Percentiles rank a stretch among this genome's conserved stretches.
phyloP scores from a whole-genome alignment of 2,797 vertebrate species.

The Coreius guichenoti region DNA sequence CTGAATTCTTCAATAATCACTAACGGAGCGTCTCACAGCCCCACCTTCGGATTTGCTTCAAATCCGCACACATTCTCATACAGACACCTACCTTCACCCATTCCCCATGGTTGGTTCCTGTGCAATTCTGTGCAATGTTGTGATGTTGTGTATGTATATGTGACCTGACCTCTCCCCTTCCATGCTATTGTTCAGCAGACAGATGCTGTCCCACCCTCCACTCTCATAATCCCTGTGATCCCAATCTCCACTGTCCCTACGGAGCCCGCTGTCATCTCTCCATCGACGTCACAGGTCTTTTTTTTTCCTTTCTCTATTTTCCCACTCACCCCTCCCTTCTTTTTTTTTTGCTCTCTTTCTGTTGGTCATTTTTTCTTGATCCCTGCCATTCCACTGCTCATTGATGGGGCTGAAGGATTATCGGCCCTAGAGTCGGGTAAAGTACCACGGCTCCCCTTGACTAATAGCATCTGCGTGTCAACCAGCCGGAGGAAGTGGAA shows the following conservation, averaged over 20 bases:
- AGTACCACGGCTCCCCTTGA: conserved; percentile 32
- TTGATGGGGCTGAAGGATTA: conserved; percentile 58
- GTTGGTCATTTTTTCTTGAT: conserved; percentile 63
- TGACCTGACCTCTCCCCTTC: conserved; percentile 79
- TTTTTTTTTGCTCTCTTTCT: conserved; percentile 44
- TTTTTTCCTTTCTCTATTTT: conserved; percentile 65
- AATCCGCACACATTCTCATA: neutral
- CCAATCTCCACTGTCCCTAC: conserved; percentile 91
- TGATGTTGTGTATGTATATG: conserved; percentile 68
- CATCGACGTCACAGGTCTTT: conserved; percentile 86
- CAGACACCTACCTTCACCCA: conserved; percentile 22
- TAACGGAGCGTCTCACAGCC: conserved; percentile 19
- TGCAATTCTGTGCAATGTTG: conserved; percentile 28
- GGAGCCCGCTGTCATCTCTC: conserved; percentile 85
- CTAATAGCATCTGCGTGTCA: conserved; percentile 49
- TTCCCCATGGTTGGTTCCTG: conserved; percentile 14
- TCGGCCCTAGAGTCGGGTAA: conserved; percentile 42
- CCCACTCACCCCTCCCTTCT: conserved; percentile 50
- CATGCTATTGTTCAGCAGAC: conserved; percentile 89
- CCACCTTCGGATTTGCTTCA: neutral
- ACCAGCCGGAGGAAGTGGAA: conserved; percentile 29
- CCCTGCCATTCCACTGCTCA: conserved; percentile 67
- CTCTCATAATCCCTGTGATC: conserved; percentile 93
- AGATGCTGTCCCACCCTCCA: conserved; percentile 88
- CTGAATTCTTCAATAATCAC: conserved; percentile 28